These are phyloP conservation scores for Pagrus major DNA, from an alignment of 2,113 vertebrate genomes.

Conservation along the genomic window DNA sequence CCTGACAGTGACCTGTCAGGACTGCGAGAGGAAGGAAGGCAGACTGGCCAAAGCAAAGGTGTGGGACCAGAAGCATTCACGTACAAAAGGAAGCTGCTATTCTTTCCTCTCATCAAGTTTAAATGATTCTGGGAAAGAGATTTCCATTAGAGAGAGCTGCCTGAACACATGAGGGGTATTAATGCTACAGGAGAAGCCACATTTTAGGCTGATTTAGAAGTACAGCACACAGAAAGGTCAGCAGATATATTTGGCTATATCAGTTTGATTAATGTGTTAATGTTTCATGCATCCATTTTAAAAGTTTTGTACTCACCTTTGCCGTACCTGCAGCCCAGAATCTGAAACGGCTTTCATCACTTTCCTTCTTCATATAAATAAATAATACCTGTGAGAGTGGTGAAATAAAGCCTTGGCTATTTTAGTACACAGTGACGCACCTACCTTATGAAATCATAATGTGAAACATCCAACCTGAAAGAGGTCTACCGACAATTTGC, in stretches of 20 bases:
- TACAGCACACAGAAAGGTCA: neutral
- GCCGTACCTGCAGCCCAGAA: slow-evolving; percentile 34
- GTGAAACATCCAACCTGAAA: slow-evolving; percentile 48
- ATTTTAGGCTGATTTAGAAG: slow-evolving; percentile 26
- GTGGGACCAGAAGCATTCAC: slow-evolving; percentile 68
- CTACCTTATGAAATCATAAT: slow-evolving; percentile 73
- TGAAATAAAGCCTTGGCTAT: slow-evolving; percentile 64
- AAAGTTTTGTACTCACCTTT: slow-evolving; percentile 20
- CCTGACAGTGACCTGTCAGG: slow-evolving; percentile 63
- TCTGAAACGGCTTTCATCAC: slow-evolving; percentile 69
- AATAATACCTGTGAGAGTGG: slow-evolving; percentile 64
- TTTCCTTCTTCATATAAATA: slow-evolving; percentile 69
- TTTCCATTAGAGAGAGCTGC: slow-evolving; percentile 55
- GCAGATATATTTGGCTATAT: slow-evolving; percentile 19
- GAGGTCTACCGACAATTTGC: slow-evolving; percentile 15
- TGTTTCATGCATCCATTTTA: slow-evolving; percentile 11
- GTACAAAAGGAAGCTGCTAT: slow-evolving; percentile 70
- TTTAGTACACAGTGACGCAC: slow-evolving; percentile 54
- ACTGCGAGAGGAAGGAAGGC: slow-evolving; percentile 75
- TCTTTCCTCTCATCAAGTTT: slow-evolving; percentile 70
- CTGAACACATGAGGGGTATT: slow-evolving; percentile 46
- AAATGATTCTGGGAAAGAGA: slow-evolving; percentile 73
- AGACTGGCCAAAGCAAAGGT: slow-evolving; percentile 70
- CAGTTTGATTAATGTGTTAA: slow-evolving; percentile 33
- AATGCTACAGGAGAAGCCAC: slow-evolving; percentile 34